Base-by-base conservation (phyloP, 1,140 invertebrate genomes). In the Eufriesea mexicana region DNA sequence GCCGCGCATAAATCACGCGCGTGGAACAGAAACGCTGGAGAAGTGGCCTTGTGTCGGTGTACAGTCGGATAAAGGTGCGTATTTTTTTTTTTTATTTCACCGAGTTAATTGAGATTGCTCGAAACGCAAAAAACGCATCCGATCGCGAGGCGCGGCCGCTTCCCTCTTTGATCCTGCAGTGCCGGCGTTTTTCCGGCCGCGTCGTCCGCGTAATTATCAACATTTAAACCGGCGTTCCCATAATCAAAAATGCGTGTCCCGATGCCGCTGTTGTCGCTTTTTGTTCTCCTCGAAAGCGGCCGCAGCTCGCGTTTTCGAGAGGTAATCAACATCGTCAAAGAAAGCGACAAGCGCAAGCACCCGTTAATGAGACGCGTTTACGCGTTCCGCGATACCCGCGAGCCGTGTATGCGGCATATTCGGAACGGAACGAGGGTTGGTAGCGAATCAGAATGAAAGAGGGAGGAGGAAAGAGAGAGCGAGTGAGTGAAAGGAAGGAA, bases 351-450 rank as follows among this genome's bases (percentile, higher is more conserved):
- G 67, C n/a, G 25, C 68, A 51, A 14, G 61, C 80, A 25, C 45
- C 35, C 67, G 49, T 77, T 83, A 83, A 78, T 83, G 75, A 71
- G 75, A 83, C 71, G 54, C 72, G 45, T 47, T 57, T 55, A 28
- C 55, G 71, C 54, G 54, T 62, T 20, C 35, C 28, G 7, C 28
- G 8, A 2, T 16, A 62, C 18, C 61, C n/a, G 6, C 61, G 61
- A 62, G 18, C 7, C 18, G 16, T 62, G 61, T 62, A 25, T 14
- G 61, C 49, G 51, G 62, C 49, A 54, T 76, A 64, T 81, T 81
- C 64, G 62, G 67, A 75, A 81, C 59, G 25, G 20, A 76, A 61
- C 51, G 35, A 5, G n/a, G 9, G 67, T 18, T 47, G 10, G 23
- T 18, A 51, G n/a, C 51, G 45, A 49, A 18, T 28, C 10, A 28